Conservation (phyloP, 2,888 invertebrate genomes). For the Acrobasis consociella region DNA sequence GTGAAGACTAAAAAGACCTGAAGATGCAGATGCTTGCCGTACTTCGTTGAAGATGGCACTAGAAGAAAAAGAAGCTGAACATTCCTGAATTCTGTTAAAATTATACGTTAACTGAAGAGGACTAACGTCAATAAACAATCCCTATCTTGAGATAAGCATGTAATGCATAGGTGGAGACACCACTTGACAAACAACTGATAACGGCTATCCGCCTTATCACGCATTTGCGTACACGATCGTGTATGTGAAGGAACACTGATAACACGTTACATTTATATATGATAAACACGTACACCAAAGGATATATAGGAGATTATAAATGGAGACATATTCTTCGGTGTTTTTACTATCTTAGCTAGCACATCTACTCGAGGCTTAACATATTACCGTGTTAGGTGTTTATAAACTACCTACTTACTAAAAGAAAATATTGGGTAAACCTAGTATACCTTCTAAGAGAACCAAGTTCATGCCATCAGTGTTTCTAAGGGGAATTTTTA, state of each 20-base stretch:
- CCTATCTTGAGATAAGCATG: constrained; percentile 20
- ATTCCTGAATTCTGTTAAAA: neutral
- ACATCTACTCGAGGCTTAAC: neutral
- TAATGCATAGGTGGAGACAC: constrained; percentile 36
- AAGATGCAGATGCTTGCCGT: too few relatives aligned
- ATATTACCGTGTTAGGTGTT: neutral
- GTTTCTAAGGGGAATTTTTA: too few relatives aligned
- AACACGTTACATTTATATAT: constrained; percentile 4
- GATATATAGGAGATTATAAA: constrained; percentile 1
- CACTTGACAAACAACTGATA: constrained; percentile 51
- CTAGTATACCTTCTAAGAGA: too few relatives aligned
- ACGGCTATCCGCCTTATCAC: constrained; percentile 41
- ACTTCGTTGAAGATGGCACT: neutral
- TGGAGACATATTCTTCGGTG: neutral
- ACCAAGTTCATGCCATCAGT: too few relatives aligned
- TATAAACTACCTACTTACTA: too few relatives aligned
- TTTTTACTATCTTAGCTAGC: neutral
- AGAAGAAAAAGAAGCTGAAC: neutral
- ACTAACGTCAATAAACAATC: neutral
- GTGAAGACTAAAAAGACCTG: too few relatives aligned
- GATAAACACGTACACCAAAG: constrained; percentile 1
- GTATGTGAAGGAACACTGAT: constrained; percentile 33
- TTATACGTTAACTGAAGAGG: neutral
- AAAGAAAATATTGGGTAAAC: neutral
- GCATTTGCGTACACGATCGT: constrained; percentile 36